These are phyloP conservation scores for Leptogaster cylindrica DNA, from an alignment of 2,888 invertebrate species.

Conservation along the genomic window DNA sequence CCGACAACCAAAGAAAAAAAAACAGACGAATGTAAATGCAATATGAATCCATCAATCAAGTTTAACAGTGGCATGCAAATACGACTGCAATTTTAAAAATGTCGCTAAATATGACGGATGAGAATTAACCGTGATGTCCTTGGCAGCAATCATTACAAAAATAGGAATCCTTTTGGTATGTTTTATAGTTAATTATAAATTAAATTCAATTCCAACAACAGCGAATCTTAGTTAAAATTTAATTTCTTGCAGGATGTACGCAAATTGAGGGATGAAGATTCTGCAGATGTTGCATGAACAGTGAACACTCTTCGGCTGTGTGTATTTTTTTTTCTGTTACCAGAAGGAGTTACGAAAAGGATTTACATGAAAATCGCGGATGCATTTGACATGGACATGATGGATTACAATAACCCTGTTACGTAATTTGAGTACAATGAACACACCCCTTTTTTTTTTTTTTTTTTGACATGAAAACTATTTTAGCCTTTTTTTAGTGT, in stretches of 20 bases:
- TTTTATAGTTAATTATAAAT: conserved; percentile 4
- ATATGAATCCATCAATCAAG: no score
- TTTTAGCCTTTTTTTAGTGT: no score
- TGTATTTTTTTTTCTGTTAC: conserved; percentile 44
- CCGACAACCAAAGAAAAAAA: no score
- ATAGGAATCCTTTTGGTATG: not conserved
- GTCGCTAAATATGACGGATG: conserved; percentile 44
- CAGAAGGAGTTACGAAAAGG: conserved; percentile 9
- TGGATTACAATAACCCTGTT: conserved; percentile 56
- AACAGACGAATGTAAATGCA: no score
- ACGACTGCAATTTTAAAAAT: conserved; percentile 17
- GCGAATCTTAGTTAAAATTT: no score
- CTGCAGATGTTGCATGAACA: conserved; percentile 43
- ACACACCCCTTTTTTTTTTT: no score
- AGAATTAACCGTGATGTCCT: conserved; percentile 16
- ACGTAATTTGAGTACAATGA: conserved; percentile 5
- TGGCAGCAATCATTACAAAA: not conserved
- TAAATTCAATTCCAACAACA: not conserved
- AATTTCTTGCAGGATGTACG: conserved; percentile 32
- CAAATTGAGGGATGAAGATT: conserved; percentile 43
- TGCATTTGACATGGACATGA: conserved; percentile 62
- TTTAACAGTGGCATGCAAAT: conserved; percentile 3
- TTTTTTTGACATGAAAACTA: no score
- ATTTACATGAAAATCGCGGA: conserved; percentile 52
- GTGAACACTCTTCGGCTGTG: no score